Evolutionary conservation across 1,140 invertebrate species (phyloP).

Genomic region (Teleopsis dalmanni): DNA sequence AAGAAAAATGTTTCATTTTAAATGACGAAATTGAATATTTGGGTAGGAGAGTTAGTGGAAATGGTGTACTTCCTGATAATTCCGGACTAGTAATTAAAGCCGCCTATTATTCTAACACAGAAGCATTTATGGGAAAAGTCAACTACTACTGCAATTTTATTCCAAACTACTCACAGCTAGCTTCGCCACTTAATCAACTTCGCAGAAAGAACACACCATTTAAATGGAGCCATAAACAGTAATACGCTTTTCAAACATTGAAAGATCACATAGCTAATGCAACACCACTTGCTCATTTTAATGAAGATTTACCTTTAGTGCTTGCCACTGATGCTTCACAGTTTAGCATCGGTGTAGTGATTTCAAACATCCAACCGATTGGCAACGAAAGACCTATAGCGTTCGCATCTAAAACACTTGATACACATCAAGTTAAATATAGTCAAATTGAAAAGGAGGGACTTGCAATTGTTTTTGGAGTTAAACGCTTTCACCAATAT

Average conservation of each 20-base stretch:
- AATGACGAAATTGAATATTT: slow-evolving; percentile 22
- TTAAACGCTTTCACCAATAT: slow-evolving; percentile 45
- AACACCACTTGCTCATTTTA: slow-evolving; percentile 33
- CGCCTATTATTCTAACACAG: slow-evolving; percentile 25
- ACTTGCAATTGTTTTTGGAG: slow-evolving; percentile 44
- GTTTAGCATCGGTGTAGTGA: slow-evolving; percentile 46
- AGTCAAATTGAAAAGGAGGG: slow-evolving; percentile 41
- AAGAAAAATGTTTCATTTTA: slow-evolving; percentile 17
- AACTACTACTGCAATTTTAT: slow-evolving; percentile 25
- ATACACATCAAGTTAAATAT: slow-evolving; percentile 22
- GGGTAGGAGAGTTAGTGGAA: slow-evolving; percentile 22
- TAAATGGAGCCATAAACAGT: slow-evolving; percentile 19
- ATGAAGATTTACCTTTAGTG: slow-evolving; percentile 42
- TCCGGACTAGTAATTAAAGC: slow-evolving; percentile 14
- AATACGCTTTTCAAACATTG: slow-evolving; percentile 3
- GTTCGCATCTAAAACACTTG: slow-evolving; percentile 13
- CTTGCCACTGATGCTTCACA: slow-evolving; percentile 47
- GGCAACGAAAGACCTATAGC: slow-evolving; percentile 24
- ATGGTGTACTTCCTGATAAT: slow-evolving; percentile 16
- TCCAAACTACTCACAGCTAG: slow-evolving; percentile 19
- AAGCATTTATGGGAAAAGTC: slow-evolving; percentile 22
- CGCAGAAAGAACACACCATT: slow-evolving; percentile 7
- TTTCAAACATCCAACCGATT: slow-evolving; percentile 43
- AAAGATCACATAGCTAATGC: slow-evolving; percentile 6
- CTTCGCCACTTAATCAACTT: slow-evolving; percentile 14